Evolutionary conservation across 2,797 vertebrate species (phyloP).

Genomic region (Cephalopachus bancanus): DNA sequence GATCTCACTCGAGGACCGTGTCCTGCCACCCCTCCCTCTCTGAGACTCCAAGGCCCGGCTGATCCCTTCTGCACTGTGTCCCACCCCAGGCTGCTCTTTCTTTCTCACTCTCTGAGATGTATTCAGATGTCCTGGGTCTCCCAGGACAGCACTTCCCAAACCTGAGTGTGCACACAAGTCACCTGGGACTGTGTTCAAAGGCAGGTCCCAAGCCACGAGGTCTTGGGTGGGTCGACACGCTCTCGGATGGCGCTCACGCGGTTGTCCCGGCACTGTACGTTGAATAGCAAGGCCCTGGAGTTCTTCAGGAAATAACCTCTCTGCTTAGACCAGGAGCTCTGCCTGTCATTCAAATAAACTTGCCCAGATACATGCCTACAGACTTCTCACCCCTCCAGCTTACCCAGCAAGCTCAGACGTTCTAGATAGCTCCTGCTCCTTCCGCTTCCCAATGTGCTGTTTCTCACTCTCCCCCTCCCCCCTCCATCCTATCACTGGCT

Average conservation of each 20-base stretch:
- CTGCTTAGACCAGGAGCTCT: background rate
- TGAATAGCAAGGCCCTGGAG: background rate
- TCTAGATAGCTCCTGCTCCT: background rate
- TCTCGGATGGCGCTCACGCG: background rate
- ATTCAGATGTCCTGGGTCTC: background rate
- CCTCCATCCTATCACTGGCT: background rate
- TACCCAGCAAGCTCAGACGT: background rate
- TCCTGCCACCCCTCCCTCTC: background rate
- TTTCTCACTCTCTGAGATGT: background rate
- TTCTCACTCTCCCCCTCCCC: background rate
- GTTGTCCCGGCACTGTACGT: background rate
- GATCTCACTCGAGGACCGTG: background rate
- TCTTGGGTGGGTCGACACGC: background rate
- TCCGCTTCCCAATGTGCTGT: background rate
- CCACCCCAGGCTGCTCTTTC: background rate
- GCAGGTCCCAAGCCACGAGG: background rate
- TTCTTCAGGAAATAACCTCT: background rate
- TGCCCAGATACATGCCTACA: no score
- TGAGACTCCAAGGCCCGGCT: background rate
- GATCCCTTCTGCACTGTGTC: background rate
- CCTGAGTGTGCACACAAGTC: background rate
- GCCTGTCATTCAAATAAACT: no score
- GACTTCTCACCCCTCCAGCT: background rate
- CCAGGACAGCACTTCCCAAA: background rate
- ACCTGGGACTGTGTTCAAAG: background rate